phyloP scores from a whole-genome alignment of 1,140 invertebrate species.

The Metaphire vulgaris region DNA sequence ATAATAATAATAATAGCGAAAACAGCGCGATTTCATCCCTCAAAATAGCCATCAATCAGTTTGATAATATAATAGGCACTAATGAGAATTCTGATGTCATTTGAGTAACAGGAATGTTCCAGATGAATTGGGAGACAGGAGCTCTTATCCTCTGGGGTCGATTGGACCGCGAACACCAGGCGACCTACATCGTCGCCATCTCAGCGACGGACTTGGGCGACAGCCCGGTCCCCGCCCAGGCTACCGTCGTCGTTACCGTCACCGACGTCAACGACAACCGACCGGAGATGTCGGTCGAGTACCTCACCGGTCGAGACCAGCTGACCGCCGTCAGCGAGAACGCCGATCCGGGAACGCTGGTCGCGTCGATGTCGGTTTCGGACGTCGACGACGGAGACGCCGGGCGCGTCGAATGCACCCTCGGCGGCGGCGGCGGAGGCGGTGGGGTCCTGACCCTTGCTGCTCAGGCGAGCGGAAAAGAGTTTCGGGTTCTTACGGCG shows the following conservation, averaged over 20 bases:
- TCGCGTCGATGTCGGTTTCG: not conserved
- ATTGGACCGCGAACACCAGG: not conserved
- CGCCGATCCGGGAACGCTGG: conserved; percentile 8
- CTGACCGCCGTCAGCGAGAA: conserved; percentile 7
- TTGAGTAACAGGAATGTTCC: not conserved
- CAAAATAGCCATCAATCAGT: too few relatives aligned
- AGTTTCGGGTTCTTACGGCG: not conserved
- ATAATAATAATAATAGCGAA: too few relatives aligned
- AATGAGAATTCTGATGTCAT: too few relatives aligned
- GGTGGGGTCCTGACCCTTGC: not conserved
- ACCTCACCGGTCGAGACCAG: not conserved
- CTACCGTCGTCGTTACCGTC: not conserved
- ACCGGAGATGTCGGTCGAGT: not conserved
- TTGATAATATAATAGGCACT: too few relatives aligned
- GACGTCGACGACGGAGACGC: conserved; percentile 45
- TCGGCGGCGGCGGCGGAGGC: not conserved
- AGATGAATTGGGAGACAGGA: not conserved
- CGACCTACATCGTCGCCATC: not conserved
- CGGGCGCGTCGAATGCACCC: conserved; percentile 20
- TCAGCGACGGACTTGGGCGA: not conserved
- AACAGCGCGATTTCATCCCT: too few relatives aligned
- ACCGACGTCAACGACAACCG: not conserved
- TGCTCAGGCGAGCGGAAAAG: not conserved
- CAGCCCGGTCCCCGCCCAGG: not conserved
- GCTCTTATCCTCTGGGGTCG: not conserved